Base-by-base conservation (phyloP, 2,888 invertebrate species). In the Eutolmus rufibarbis region DNA sequence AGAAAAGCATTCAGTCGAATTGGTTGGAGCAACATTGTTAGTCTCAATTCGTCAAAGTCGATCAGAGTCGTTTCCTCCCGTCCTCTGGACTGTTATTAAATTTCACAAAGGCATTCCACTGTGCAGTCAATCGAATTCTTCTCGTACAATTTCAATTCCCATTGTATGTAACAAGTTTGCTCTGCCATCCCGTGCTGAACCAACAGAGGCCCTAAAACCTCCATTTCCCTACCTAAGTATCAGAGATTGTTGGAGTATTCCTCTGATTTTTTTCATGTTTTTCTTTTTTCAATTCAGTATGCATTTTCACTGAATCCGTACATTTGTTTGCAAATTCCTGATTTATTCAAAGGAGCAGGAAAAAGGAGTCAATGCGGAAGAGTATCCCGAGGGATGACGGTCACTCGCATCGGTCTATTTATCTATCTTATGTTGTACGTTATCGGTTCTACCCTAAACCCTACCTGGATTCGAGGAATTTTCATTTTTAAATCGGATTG, bases 51-150 rank as follows among this genome's bases (percentile, higher is more conserved):
- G 43, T 79, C 79, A 76, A 76, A 28, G 40, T 46, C 31, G 28
- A 79, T 23, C 79, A 19, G 66, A 19, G 57, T 23, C 57, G n/a
- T 19, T 23, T 12, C 28, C 19, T 23, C 23, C 23, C 79, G n/a
- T 79, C 79, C 46, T 79, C 5, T 37, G 79, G 79, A 46, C 46
- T 79, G 79, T 79, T 79, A 79, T 79, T 79, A 79, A 79, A 79
- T 79, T 79, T 79, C 43, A 28, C 79, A 79, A 79, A 79, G 28
- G 79, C 66, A 79, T 46, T 79, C 79, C 43, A 12, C 28, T 46
- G 46, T 46, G 79, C 79, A 79, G 40, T 79, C 40, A 51, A 79
- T 79, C 79, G 46, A 79, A 79, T 79, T 79, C 79, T 37, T 46
- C 79, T 16, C 16, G n/a, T 43, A 28, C 37, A 46, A 79, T 76